Percentiles rank a stretch among this genome's conserved stretches.
These are phyloP conservation scores for Neuroterus valhalla DNA, from an alignment of 1,140 invertebrate species.

Conservation along the genomic window DNA sequence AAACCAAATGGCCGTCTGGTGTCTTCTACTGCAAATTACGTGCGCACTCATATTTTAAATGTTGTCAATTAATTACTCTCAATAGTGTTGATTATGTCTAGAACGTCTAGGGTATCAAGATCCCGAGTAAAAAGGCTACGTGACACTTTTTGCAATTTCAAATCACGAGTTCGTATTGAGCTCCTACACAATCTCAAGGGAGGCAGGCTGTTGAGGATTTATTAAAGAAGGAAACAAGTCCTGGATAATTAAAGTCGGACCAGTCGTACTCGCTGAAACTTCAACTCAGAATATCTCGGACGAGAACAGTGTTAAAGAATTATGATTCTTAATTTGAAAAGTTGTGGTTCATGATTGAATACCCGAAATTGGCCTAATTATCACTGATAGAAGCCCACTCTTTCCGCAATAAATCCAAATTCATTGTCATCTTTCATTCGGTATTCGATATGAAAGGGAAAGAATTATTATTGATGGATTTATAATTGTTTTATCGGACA, in stretches of 20 bases:
- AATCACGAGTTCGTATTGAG: constrained; percentile 30
- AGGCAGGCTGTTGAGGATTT: constrained; percentile 27
- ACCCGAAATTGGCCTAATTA: constrained; percentile 8
- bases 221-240: constrained; percentile 29
- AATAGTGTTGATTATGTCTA: not conserved
- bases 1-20: too few species aligned
- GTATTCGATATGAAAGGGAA: too few species aligned
- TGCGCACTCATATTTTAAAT: too few species aligned
- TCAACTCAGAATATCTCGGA: constrained; percentile 15
- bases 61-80: too few species aligned
- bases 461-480: too few species aligned
- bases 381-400: constrained; percentile 9
- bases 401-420: not conserved
- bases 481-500: too few species aligned
- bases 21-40: too few species aligned
- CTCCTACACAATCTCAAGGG: constrained; percentile 13
- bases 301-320: constrained; percentile 20
- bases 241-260: constrained; percentile 30
- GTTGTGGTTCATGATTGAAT: constrained; percentile 22
- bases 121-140: constrained; percentile 10
- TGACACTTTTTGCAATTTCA: constrained; percentile 28
- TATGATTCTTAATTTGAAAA: constrained; percentile 28
- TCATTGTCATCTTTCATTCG: too few species aligned
- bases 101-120: constrained; percentile 18
- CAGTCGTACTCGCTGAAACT: constrained; percentile 25